Evolutionary conservation across 2,797 vertebrate species (phyloP), one percentile per base, ranked within the genome.

Genomic region (Simalia tracyae): DNA sequence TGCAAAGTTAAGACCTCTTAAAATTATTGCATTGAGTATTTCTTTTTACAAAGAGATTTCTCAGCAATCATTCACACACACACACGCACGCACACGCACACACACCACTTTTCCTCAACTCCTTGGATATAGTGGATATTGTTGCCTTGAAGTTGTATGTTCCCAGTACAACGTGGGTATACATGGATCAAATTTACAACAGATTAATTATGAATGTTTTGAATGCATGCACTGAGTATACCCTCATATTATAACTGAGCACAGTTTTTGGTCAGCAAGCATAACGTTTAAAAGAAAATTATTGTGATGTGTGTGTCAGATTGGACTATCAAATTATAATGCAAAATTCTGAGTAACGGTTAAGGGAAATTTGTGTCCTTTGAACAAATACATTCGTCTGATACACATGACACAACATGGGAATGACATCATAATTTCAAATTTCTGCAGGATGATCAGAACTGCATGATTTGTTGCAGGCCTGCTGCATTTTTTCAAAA

Each of bases 11-110:
- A 97, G 97, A 98, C 97, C 97, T 97, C 96, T 97, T 97, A 96
- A 98, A 97, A 96, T 98, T 98, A 98, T 97, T 98, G 98, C 97
- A 98, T 98, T 98, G 96, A 91, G 96, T 98, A 97, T 97, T 92
- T 95, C 89, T 97, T 96, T 96, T 94, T 97, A 98, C 97, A 97
- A 97, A 96, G 94, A 94, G 94, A 95, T 95, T 96, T 63, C 81
- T 91, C 60, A 61, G 24, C 56, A 89, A 46, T 92, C 60, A 96
- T 91, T 96, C 95, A 96, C n/a, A 46, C 19, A 81, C 72, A 10
- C 24, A 81, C 42, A 81, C 24, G 42, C 42, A 36, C 15, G 19
- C 68, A 72, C 68, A 46, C 24, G 24, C 36, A 24, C 72, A 46
- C 72, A 46, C 28, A 95, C 90, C 95, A 92, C 94, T 0, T 5